Base-by-base conservation (phyloP, 2,113 vertebrate species). In the Cinclus mexicanus region DNA sequence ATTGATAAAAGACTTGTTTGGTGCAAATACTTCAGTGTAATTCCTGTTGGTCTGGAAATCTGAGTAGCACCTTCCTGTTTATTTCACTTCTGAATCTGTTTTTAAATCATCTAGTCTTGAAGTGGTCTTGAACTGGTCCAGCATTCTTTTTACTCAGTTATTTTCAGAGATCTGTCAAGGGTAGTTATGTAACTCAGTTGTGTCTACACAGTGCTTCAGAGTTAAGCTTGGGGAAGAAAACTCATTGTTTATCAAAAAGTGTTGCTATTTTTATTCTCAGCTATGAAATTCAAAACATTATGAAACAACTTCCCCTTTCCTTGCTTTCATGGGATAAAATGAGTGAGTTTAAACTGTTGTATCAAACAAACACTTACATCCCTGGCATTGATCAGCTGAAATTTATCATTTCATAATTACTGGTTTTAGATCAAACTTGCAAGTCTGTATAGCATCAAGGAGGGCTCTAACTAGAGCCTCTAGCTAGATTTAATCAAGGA, bases 11-110 rank as follows among this genome's bases (percentile, higher is more conserved):
- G 13, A 24, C 37, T 53, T 31, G 22, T 59, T 87, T 55, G 52
- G 31, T 63, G 35, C 44, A 65, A 87, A 67, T 10, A 20, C 52
- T 63, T 74, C 13, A 1, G 14, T 67, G 35, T 74, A 59, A 74
- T 95, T 93, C 75, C 56, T 90, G 63, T 56, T 53, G 75, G 68
- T 15, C 24, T 92, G 79, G 79, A 90, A 95, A 92, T 92, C 83
- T 94, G 80, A 60, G 18, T 64, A 67, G 50, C 22, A 8, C 39
- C 81, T 95, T 89, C 90, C 92, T 95, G 94, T 90, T 93, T 96
- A 71, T 83, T 93, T 81, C 18, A 20, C 67, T 86, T 39, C 53
- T 44, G 18, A 78, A 74, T 84, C 59, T 84, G 68, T 59, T 90
- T 87, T 78, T 69, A 77, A 80, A 67, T 93, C 1, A 0, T 18